phyloP scores from a whole-genome alignment of 2,113 vertebrate species.

The Arvicanthis niloticus region DNA sequence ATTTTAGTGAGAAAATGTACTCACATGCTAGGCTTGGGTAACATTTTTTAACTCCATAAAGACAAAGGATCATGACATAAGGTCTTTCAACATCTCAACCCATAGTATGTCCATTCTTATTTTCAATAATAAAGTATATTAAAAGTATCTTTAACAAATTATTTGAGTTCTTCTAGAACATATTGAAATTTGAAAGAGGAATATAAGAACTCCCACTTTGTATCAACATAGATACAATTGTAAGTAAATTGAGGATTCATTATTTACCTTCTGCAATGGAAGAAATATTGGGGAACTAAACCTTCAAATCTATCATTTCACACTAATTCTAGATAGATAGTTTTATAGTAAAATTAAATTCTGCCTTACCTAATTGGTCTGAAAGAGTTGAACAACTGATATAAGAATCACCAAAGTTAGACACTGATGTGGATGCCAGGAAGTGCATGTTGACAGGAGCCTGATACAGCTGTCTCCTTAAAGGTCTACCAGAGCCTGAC shows the following conservation, averaged over 20 bases:
- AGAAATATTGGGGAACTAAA: not conserved
- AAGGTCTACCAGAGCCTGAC: no score
- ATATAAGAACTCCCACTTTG: not conserved
- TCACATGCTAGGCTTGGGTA: not conserved
- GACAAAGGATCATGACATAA: not conserved
- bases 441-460: no score
- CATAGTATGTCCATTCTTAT: no score
- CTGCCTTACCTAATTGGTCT: not conserved
- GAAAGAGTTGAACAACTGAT: not conserved
- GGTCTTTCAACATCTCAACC: not conserved
- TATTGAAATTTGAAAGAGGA: not conserved
- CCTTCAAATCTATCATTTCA: not conserved
- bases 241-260: not conserved
- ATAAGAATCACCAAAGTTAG: no score
- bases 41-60: not conserved
- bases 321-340: not conserved
- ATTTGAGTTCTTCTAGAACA: not conserved
- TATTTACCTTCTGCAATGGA: not conserved
- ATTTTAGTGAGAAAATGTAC: not conserved
- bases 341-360: not conserved
- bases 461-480: no score
- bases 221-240: not conserved
- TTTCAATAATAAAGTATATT: not conserved
- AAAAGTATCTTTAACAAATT: not conserved
- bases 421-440: no score